A percentile compares a stretch with the other conserved stretches of the same genome.
phyloP scores from a whole-genome alignment of 2,888 invertebrate species.

The Cataglyphis rosenhaueri region DNA sequence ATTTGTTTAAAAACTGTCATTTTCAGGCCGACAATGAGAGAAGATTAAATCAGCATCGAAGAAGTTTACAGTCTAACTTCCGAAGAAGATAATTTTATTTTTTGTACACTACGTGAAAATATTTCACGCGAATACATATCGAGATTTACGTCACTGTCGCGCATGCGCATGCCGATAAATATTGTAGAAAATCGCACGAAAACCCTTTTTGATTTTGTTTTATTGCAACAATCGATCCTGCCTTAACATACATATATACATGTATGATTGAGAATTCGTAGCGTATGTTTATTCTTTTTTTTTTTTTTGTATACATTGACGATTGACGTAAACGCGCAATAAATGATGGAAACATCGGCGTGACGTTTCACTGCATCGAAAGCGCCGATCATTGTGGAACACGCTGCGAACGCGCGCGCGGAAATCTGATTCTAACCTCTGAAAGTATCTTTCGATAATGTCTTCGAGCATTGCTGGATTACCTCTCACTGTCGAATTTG shows the following conservation, averaged over 20 bases:
- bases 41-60: neutral
- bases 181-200: neutral
- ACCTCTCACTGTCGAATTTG: slow-evolving; percentile 78
- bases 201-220: neutral
- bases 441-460: slow-evolving; percentile 63
- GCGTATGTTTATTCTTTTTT: neutral
- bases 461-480: slow-evolving; percentile 55
- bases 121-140: neutral
- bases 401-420: neutral
- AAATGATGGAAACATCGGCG: neutral
- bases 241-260: neutral
- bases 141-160: slow-evolving; percentile 15
- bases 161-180: slow-evolving; percentile 14
- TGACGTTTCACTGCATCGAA: neutral
- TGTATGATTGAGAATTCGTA: neutral
- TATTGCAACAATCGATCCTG: slow-evolving; percentile 17
- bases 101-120: neutral
- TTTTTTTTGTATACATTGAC: neutral
- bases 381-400: neutral
- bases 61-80: too few relatives aligned
- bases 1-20: neutral
- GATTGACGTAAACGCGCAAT: neutral
- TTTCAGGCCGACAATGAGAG: neutral
- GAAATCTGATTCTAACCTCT: slow-evolving; percentile 14
- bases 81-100: neutral